phyloP scores from a whole-genome alignment of 92 coral and sea anemone genomes.

The Phenganax subtilis region DNA sequence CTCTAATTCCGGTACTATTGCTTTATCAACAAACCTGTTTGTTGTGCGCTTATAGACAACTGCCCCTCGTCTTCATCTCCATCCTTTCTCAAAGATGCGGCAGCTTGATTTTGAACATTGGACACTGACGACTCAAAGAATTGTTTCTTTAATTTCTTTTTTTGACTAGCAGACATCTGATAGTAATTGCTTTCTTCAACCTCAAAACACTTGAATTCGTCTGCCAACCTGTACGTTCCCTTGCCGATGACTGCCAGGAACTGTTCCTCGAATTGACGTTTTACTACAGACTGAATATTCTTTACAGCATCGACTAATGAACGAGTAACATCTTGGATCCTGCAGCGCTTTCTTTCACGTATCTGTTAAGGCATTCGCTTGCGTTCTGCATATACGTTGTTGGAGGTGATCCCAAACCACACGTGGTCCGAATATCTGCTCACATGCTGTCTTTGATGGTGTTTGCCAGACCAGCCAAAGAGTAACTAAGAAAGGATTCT shows the following conservation, averaged over 20 bases:
- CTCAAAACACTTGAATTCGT: constrained; percentile 7
- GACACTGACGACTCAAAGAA: constrained; percentile 22
- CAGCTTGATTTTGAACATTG: neutral
- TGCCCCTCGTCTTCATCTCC: neutral
- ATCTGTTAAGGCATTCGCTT: constrained; percentile 33
- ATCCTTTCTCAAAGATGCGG: neutral
- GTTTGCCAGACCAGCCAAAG: neutral
- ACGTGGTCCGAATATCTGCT: constrained; percentile 24
- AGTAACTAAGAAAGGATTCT: neutral
- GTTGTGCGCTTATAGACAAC: neutral
- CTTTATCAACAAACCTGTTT: neutral
- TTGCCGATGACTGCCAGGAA: constrained; percentile 30
- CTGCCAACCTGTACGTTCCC: constrained; percentile 5
- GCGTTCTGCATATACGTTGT: constrained; percentile 28
- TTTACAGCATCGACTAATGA: neutral
- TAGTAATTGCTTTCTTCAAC: constrained; percentile 6
- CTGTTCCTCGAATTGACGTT: constrained; percentile 12
- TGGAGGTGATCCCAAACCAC: constrained; percentile 37
- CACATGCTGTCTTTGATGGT: constrained; percentile 8
- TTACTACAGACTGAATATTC: neutral
- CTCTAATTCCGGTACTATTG: too few species aligned
- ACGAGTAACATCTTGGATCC: constrained; percentile 18
- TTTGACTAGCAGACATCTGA: constrained; percentile 1
- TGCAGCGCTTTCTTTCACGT: constrained; percentile 20
- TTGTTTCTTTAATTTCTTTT: constrained; percentile 4